Percentiles rank a stretch among this genome's conserved stretches.
Evolutionary conservation across 2,113 vertebrate genomes (phyloP).

Genomic region (Lepisosteus oculatus): DNA sequence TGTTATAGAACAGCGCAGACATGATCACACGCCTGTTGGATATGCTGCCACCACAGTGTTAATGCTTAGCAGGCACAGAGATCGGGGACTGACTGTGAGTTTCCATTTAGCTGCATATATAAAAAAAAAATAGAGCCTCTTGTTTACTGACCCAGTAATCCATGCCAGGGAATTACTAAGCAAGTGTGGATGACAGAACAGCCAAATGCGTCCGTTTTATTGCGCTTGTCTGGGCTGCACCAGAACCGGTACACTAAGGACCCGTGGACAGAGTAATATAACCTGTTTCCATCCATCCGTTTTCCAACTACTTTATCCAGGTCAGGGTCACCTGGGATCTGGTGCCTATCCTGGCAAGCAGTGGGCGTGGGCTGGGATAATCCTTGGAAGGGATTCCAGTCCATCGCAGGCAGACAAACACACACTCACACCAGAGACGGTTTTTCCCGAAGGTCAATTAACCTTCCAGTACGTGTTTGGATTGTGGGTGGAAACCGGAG

Average conservation of each 20-base stretch:
- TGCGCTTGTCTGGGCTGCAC: neutral
- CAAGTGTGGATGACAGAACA: slow-evolving; percentile 23
- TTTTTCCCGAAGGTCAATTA: too few species aligned
- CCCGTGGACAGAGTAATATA: neutral
- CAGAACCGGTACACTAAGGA: neutral
- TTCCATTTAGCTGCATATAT: slow-evolving; percentile 5
- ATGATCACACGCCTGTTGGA: slow-evolving; percentile 7
- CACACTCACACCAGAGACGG: too few species aligned
- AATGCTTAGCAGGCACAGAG: slow-evolving; percentile 14
- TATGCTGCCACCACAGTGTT: slow-evolving; percentile 22
- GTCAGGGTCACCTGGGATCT: too few species aligned
- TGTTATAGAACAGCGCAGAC: slow-evolving; percentile 19
- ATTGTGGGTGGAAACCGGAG: too few species aligned
- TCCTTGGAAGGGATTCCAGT: too few species aligned
- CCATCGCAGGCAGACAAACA: too few species aligned
- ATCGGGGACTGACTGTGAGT: slow-evolving; percentile 11
- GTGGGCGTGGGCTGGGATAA: too few species aligned
- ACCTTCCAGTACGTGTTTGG: too few species aligned
- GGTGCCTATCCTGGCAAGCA: too few species aligned
- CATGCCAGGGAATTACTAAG: slow-evolving; percentile 25
- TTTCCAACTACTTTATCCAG: too few species aligned
- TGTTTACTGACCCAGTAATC: slow-evolving; percentile 40
- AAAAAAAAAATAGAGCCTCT: slow-evolving; percentile 9
- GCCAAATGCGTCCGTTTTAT: slow-evolving; percentile 12
- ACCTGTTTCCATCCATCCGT: neutral